Evolutionary conservation across 2,888 invertebrate genomes (phyloP), one percentile per base, ranked within the genome.

Genomic region (Drosophila kanekoi): DNA sequence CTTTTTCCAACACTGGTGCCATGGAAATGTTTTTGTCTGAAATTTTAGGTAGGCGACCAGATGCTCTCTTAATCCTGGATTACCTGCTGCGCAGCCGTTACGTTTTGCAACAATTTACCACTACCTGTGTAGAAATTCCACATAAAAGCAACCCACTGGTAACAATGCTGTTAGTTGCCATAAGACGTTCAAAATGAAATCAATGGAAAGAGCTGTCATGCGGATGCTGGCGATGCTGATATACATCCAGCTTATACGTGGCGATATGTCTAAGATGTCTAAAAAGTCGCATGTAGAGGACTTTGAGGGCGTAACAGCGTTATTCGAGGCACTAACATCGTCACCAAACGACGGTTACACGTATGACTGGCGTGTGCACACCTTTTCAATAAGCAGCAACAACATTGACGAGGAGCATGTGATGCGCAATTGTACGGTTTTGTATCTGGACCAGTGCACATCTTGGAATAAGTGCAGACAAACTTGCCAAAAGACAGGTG

Each of bases 381-480:
- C 96, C 16, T 97, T 95, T 87, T 95, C 96, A 6, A 94, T 96
- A 0, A 95, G 96, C 86, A 94, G 95, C 88, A 95, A 96, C 87
- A 95, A 95, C 18, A 54, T 68, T n/a, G 18, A 44, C 11, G 93
- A 94, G 51, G 95, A 95, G 10, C 35, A 94, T 84, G 81, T 79
- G 62, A 95, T 72, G 6, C 93, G 96, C 13, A 98, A 98, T 93
- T 98, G 98, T 92, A 97, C 98, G 0, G 98, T 98, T 4, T 96
- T 97, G 0, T 98, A 96, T 93, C 95, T 97, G 95, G 95, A 96
- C 18, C 95, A 97, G 90, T 98, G 98, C 91, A 96, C 96, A 94
- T 96, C 97, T 1, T 95, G 96, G 94, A 95, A 96, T 91, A 98
- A 97, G 91, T 98, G 98, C 91, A 95, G 95, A 77, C 95, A 95